These are phyloP conservation scores for Unio pictorum DNA, from an alignment of 2,888 invertebrate species.

Conservation along the genomic window DNA sequence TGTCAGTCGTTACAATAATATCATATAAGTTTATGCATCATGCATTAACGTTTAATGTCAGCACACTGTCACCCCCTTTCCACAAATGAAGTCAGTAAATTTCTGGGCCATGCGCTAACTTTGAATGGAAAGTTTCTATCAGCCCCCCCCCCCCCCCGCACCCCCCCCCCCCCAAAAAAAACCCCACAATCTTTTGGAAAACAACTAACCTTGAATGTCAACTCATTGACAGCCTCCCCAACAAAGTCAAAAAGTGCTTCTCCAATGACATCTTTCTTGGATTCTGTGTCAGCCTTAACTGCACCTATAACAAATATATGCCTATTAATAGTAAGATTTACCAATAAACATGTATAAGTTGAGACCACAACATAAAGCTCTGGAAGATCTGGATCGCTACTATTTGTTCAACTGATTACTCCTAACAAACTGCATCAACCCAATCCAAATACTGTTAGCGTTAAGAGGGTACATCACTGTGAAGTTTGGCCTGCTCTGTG, in stretches of 20 bases:
- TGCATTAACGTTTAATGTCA: slow-evolving; percentile 36
- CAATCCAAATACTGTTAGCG: too few relatives aligned
- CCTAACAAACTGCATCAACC: too few relatives aligned
- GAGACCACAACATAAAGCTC: too few relatives aligned
- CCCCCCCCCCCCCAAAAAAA: not conserved
- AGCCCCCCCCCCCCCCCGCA: not conserved
- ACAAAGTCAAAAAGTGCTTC: slow-evolving; percentile 55
- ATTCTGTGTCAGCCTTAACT: not conserved
- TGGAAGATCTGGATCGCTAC: too few relatives aligned
- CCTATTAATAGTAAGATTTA: too few relatives aligned
- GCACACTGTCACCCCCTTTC: too few relatives aligned
- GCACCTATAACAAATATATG: not conserved
- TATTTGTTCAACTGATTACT: too few relatives aligned
- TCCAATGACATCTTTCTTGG: slow-evolving; percentile 13
- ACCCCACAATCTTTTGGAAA: not conserved
- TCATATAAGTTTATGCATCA: not conserved
- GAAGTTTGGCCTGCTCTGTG: too few relatives aligned
- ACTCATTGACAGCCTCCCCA: slow-evolving; percentile 53
- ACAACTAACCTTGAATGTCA: slow-evolving; percentile 48
- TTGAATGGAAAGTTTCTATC: not conserved
- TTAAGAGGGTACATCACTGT: too few relatives aligned
- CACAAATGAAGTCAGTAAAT: too few relatives aligned
- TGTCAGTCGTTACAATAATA: not conserved
- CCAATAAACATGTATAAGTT: too few relatives aligned
- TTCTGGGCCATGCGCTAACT: too few relatives aligned